phyloP scores from a whole-genome alignment of 1,140 invertebrate species.

The Lutraria rhynchaena region DNA sequence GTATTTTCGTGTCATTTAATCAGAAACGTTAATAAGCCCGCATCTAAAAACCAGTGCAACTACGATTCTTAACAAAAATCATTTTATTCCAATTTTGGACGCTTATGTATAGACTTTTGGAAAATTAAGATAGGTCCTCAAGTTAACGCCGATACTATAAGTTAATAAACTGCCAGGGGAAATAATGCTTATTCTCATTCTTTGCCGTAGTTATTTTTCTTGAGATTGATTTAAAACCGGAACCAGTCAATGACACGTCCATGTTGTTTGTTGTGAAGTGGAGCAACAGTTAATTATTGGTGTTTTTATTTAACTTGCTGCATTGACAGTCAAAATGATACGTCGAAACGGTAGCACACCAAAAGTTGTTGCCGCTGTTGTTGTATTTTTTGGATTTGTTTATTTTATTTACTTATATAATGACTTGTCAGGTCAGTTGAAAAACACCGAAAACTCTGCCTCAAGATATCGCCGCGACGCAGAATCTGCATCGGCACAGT shows the following conservation, averaged over 20 bases:
- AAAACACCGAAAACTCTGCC: constrained; percentile 57
- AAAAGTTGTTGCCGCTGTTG: constrained; percentile 35
- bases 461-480: constrained; percentile 50
- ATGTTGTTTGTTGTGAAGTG: constrained; percentile 40
- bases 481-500: constrained; percentile 42
- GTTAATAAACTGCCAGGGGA: no score
- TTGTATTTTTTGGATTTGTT: constrained; percentile 48
- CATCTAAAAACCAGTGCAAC: no score
- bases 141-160: no score
- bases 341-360: constrained; percentile 41
- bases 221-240: not conserved
- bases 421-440: constrained; percentile 49
- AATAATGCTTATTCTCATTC: no score
- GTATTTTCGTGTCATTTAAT: no score
- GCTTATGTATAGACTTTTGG: no score
- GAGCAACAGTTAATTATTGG: not conserved
- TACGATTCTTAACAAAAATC: no score
- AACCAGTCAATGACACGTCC: constrained; percentile 45
- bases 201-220: no score
- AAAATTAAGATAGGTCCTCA: no score
- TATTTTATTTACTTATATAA: constrained; percentile 52
- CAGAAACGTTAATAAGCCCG: no score
- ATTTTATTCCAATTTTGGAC: no score
- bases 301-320: not conserved
- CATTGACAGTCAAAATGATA: constrained; percentile 39